Evolutionary conservation across 2,888 invertebrate genomes (phyloP), one percentile per base, ranked within the genome.

Genomic region (Loripinus fragilis): DNA sequence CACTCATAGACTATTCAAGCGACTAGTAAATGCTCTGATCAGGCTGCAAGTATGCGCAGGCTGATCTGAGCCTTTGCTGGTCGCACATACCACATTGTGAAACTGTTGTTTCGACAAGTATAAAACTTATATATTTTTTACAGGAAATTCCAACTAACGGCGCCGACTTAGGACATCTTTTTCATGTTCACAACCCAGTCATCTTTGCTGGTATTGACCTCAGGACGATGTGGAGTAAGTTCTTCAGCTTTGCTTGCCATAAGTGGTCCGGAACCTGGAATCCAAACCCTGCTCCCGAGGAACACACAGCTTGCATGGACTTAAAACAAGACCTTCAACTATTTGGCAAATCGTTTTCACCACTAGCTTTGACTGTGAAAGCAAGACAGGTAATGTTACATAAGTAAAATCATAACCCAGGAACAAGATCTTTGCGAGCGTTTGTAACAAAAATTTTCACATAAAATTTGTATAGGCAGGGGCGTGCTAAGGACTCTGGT

Each of bases 141-240:
- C 94, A 97, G 96, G 97, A 98, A 89, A 96, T 98, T 50, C 97
- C 97, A 0, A 98, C 98, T 92, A 98, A 98, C 89, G 98, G 97
- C 0, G 97, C 97, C 0, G 98, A 98, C 89, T 95, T 96, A 0
- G 96, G 96, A 0, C 98, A 98, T 91, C 94, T 98, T 30, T 95
- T 95, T 71, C 96, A 96, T 0, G 95, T 98, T 0, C 98, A 98
- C 87, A 95, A 95, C 0, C 95, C 95, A 0, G 92, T 94, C 0
- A 92, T 95, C 74, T 76, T 96, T 35, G 94, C 94, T 74, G 95
- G 95, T 30, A 91, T 94, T 72, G 89, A 93, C 70, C 87, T 93
- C 38, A 83, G 90, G 17, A 78, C 80, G 65, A 92, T 90, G 86
- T 92, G 93, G 72, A 89, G 88, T 20, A 91, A 92, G 68, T 83